Evolutionary conservation across 2,797 vertebrate species (phyloP).

Genomic region (Ibycter americanus): DNA sequence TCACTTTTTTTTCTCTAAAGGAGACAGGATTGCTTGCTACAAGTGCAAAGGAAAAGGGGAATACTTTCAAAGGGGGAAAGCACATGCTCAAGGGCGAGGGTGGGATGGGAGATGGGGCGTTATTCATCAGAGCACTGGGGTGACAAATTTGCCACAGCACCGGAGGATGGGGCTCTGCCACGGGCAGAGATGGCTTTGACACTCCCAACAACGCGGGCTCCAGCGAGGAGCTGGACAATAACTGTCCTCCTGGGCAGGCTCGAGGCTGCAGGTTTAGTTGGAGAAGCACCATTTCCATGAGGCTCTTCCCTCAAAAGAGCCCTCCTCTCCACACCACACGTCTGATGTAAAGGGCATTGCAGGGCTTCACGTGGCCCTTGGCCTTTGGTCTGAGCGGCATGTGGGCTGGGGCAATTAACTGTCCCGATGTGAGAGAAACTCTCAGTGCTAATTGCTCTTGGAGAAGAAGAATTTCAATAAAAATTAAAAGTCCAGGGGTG

Average conservation of each 20-base stretch:
- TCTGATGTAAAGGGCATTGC: not conserved
- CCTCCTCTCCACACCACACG: not conserved
- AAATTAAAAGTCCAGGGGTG: not conserved
- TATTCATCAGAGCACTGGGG: not conserved
- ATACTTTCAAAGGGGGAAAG: not conserved
- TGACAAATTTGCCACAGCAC: not conserved
- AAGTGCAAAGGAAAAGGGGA: not conserved
- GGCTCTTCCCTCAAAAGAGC: not conserved
- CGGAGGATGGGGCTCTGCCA: not conserved
- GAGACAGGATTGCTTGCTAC: not conserved
- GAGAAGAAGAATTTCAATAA: not conserved
- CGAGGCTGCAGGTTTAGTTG: not conserved
- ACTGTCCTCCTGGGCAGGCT: too few relatives aligned
- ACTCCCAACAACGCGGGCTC: rapidly evolving
- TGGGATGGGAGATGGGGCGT: not conserved
- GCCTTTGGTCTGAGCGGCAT: rapidly evolving
- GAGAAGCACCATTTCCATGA: not conserved
- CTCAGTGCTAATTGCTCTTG: not conserved
- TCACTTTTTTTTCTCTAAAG: not conserved
- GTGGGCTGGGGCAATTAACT: not conserved
- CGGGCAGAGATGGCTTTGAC: not conserved
- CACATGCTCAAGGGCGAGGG: not conserved
- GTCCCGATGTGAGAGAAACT: not conserved
- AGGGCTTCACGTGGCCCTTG: not conserved
- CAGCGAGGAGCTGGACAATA: too few relatives aligned